Percentiles rank a stretch among this genome's conserved stretches.
Evolutionary conservation across 2,888 invertebrate genomes (phyloP).

Genomic region (Mactromeris polynyma): DNA sequence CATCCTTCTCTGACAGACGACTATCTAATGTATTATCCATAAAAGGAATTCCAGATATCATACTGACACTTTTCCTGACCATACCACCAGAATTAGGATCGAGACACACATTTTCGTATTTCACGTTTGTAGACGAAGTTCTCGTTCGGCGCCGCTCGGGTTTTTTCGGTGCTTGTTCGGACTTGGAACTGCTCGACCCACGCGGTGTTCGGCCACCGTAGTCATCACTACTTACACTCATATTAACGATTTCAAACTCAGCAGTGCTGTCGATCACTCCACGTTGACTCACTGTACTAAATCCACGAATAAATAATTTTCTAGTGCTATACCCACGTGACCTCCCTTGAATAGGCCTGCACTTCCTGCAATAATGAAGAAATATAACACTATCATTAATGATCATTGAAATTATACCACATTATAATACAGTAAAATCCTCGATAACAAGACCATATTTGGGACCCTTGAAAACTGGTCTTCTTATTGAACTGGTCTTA

Average conservation of each 20-base stretch:
- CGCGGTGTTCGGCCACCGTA: background rate
- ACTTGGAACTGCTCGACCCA: conserved; percentile 19
- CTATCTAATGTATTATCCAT: conserved; percentile 61
- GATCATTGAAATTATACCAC: background rate
- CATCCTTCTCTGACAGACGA: conserved; percentile 39
- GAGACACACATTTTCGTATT: conserved; percentile 68
- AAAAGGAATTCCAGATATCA: conserved; percentile 64
- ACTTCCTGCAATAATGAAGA: conserved; percentile 12
- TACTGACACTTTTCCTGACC: conserved; percentile 62
- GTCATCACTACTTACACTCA: conserved; percentile 57
- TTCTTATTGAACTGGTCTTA: no score
- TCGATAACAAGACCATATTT: background rate
- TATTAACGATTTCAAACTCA: conserved; percentile 66
- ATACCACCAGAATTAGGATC: conserved; percentile 52
- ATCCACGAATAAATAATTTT: conserved; percentile 58
- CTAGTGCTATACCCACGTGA: conserved; percentile 45
- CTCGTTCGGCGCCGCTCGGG: conserved; percentile 57
- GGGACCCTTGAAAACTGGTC: background rate
- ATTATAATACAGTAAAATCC: background rate
- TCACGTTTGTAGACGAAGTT: conserved; percentile 51
- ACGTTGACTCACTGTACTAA: conserved; percentile 62
- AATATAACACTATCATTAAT: background rate
- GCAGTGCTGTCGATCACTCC: conserved; percentile 66
- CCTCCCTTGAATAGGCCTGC: background rate
- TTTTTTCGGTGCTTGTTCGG: conserved; percentile 54